These are phyloP conservation scores for Melanargia galathea DNA, from an alignment of 2,888 invertebrate species.

Conservation along the genomic window DNA sequence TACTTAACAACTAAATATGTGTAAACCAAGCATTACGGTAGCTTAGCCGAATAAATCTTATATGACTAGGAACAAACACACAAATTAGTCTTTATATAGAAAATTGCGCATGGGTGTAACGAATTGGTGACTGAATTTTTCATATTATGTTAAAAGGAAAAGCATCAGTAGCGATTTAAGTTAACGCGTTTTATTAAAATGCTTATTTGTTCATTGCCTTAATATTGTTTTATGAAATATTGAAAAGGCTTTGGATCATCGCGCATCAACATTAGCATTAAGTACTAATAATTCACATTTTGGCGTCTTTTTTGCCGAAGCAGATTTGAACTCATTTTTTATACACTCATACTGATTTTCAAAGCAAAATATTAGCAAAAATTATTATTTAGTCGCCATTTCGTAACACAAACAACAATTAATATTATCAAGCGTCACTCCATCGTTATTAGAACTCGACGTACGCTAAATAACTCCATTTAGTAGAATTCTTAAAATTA, in stretches of 20 bases:
- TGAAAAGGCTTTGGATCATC: too few relatives aligned
- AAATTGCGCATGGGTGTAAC: constrained; percentile 24
- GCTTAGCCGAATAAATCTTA: constrained; percentile 28
- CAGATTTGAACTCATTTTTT: too few relatives aligned
- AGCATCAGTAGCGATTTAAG: background rate
- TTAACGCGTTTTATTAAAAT: background rate
- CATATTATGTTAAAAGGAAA: background rate
- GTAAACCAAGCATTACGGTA: too few relatives aligned
- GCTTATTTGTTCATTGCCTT: background rate
- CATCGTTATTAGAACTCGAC: constrained; percentile 33
- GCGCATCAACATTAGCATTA: too few relatives aligned
- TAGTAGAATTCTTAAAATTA: constrained; percentile 30
- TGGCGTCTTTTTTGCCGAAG: too few relatives aligned
- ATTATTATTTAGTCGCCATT: constrained; percentile 18
- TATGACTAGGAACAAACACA: constrained; percentile 34
- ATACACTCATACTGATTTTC: too few relatives aligned
- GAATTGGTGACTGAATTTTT: constrained; percentile 17
- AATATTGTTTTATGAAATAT: background rate
- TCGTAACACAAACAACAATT: constrained; percentile 24
- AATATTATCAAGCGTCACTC: constrained; percentile 35
- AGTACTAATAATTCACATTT: too few relatives aligned
- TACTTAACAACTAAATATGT: too few relatives aligned
- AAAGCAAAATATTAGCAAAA: too few relatives aligned
- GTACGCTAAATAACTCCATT: constrained; percentile 31
- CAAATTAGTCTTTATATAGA: constrained; percentile 31